These are phyloP conservation scores for Epizoanthus illoricatus DNA, from an alignment of 92 coral and sea anemone species.

Conservation along the genomic window DNA sequence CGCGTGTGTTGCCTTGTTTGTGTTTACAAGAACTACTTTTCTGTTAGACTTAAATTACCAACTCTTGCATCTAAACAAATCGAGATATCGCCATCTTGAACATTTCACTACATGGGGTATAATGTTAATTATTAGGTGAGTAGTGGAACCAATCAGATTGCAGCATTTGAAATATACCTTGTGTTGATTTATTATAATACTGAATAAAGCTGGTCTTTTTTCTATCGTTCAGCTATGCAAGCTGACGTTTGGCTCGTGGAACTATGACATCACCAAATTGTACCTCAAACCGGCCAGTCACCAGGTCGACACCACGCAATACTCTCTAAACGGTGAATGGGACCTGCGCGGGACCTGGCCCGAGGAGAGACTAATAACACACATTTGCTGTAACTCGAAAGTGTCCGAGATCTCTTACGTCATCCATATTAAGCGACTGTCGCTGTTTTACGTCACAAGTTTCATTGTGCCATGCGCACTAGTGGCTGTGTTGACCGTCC, in stretches of 20 bases:
- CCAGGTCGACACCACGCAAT: constrained; percentile 51
- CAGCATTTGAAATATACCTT: no score
- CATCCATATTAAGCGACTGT: constrained; percentile 69
- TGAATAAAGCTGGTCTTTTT: neutral
- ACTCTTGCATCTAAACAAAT: no score
- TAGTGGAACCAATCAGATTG: no score
- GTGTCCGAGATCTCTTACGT: constrained; percentile 83
- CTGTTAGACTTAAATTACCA: no score
- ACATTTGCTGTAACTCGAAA: constrained; percentile 78
- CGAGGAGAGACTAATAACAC: constrained; percentile 64
- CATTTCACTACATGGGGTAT: no score
- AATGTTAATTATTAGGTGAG: no score
- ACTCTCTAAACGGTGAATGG: constrained; percentile 85
- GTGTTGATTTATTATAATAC: no score
- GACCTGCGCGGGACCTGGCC: constrained; percentile 64
- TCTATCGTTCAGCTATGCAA: constrained; percentile 64
- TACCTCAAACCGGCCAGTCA: constrained; percentile 60
- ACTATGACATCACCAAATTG: constrained; percentile 69
- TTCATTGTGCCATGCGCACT: constrained; percentile 93
- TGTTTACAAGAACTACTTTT: no score
- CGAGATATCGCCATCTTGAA: no score
- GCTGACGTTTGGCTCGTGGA: constrained; percentile 96
- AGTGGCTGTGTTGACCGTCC: constrained; percentile 74
- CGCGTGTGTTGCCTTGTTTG: no score
- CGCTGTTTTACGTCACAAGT: constrained; percentile 75